Evolutionary conservation across 2,797 vertebrate species (phyloP), one percentile per base, ranked within the genome.

Genomic region (Delichon dasypus): DNA sequence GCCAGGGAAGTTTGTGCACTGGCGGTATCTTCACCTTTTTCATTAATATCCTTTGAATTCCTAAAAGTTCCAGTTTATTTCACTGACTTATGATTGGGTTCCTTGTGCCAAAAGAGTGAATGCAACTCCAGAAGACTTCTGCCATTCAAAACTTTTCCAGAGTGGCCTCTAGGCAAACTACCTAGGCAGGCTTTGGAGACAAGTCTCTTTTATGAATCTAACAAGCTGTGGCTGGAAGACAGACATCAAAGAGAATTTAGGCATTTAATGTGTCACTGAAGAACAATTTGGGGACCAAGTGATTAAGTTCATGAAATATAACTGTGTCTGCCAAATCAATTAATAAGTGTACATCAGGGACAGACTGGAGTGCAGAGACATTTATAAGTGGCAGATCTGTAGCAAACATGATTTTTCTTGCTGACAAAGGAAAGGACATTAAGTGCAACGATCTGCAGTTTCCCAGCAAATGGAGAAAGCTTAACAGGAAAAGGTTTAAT

Each of bases 321-420:
- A 55, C 64, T 47, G 7, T 58, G 45, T 54, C 81, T 89, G 64
- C 77, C 60, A 85, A 64, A 87, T 90, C 48, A 85, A 34, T 71
- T 73, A 85, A 47, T 72, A 85, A 95, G 25, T 47, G 47, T 57
- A n/a, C 47, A 19, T 75, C 84, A 79, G 71, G 53, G 93, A 64
- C 48, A 87, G 81, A 42, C n/a, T 54, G 77, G 77, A 86, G 58
- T 40, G 18, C 66, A 62, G 51, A 70, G 70, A 85, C n/a, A 40
- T 76, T 87, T 81, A 1, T 85, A 93, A 89, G 55, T 77, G 68
- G 61, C 72, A 91, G 53, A 86, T 81, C 57, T 74, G 65, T 78
- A 72, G 83, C 81, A 89, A 95, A 80, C 68, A 65, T 34, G 38
- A 74, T 90, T 95, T 95, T 85, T 87, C 71, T 73, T 95, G 71